Evolutionary conservation across 2,113 vertebrate species (phyloP).

Genomic region (Onychostruthus taczanowskii): DNA sequence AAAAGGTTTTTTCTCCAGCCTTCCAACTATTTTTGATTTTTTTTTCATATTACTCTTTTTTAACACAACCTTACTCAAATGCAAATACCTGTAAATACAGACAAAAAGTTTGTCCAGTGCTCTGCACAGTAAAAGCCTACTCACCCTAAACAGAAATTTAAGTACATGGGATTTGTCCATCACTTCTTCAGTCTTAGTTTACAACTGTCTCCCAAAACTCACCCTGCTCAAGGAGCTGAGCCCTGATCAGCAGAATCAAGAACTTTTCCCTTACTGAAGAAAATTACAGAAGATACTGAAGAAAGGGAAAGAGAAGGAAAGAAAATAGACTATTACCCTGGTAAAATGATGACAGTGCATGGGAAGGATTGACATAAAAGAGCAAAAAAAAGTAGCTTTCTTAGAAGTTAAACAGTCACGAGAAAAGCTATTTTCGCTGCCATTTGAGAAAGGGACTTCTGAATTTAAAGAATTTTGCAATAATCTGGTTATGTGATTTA

Average conservation of each 20-base stretch:
- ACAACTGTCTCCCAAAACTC: not conserved
- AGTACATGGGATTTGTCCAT: not conserved
- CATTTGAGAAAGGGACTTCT: conserved; percentile 47
- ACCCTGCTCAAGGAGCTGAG: not conserved
- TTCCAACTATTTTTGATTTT: not conserved
- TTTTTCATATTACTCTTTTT: not conserved
- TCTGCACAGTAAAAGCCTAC: not conserved
- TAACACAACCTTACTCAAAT: not conserved
- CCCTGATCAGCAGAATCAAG: not conserved
- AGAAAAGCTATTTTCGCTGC: conserved; percentile 64
- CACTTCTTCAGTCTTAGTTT: not conserved
- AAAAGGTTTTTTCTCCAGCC: not conserved
- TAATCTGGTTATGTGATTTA: conserved; percentile 54
- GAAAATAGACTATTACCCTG: conserved; percentile 40
- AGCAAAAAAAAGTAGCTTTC: conserved; percentile 51
- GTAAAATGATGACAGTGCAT: conserved; percentile 61
- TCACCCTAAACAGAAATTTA: not conserved
- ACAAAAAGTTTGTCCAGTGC: not conserved
- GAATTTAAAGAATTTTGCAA: conserved; percentile 63
- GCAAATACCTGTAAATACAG: not conserved
- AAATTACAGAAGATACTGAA: not conserved
- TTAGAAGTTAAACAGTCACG: conserved; percentile 60
- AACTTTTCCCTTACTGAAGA: not conserved
- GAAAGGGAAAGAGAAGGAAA: conserved; percentile 6
- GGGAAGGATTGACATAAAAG: conserved; percentile 59